These are phyloP conservation scores for Alloplasta piceator DNA, from an alignment of 2,888 invertebrate genomes.

Conservation along the genomic window DNA sequence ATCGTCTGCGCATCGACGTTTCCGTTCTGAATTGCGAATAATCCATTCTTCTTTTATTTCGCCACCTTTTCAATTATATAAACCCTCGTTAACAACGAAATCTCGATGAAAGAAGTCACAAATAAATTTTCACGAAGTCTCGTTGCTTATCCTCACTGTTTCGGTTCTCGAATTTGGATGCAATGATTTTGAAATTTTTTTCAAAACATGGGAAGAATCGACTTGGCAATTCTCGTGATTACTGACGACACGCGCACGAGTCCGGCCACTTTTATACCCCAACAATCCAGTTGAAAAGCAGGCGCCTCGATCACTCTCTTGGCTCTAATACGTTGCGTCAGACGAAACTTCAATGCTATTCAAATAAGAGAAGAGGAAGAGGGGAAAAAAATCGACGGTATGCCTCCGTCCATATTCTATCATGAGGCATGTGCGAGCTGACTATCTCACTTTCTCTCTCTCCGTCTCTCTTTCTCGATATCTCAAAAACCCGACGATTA, in stretches of 20 bases:
- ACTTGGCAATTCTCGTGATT: conserved; percentile 53
- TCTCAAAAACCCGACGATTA: background rate
- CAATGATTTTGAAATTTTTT: no score
- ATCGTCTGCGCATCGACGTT: conserved; percentile 83
- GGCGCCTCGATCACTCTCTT: conserved; percentile 29
- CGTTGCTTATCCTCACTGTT: background rate
- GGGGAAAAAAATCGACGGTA: background rate
- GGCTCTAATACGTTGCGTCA: conserved; percentile 60
- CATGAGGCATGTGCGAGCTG: background rate
- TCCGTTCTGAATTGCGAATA: conserved; percentile 84
- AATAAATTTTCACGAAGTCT: conserved; percentile 1
- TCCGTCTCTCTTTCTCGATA: background rate
- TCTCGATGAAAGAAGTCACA: background rate
- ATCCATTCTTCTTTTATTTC: conserved; percentile 78
- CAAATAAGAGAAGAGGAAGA: conserved; percentile 26
- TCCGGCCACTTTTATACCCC: conserved; percentile 61
- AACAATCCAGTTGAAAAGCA: conserved; percentile 15
- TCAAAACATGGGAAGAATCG: background rate
- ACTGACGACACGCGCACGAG: conserved; percentile 57
- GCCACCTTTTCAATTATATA: background rate
- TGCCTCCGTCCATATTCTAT: conserved; percentile 14
- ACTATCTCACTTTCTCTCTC: conserved; percentile 19
- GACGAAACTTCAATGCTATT: conserved; percentile 56
- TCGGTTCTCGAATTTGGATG: no score
- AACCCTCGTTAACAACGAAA: background rate